These are phyloP conservation scores for Cryptophagus acutangulus DNA, from an alignment of 2,888 invertebrate species.

Conservation along the genomic window DNA sequence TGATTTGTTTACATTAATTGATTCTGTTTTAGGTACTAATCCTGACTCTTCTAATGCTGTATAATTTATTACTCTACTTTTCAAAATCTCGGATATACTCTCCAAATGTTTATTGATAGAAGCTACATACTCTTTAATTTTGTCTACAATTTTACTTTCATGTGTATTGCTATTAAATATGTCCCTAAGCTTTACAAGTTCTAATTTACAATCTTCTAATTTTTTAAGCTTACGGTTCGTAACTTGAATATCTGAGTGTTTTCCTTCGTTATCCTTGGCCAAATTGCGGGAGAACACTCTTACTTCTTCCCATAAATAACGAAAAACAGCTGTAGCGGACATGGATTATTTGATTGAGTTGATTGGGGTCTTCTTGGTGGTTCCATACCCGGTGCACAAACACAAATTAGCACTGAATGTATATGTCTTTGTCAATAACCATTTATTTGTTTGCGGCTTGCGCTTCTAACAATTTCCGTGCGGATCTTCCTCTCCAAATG, in stretches of 20 bases:
- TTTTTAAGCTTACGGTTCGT: neutral
- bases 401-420: no score
- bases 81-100: neutral
- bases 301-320: constrained; percentile 7
- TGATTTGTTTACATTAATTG: no score
- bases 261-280: no score
- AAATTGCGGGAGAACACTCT: no score
- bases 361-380: neutral
- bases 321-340: neutral
- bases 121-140: constrained; percentile 1
- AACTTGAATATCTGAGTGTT: no score
- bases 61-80: neutral
- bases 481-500: neutral
- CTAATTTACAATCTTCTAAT: constrained; percentile 1
- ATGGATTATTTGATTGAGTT: neutral
- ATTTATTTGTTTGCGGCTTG: neutral
- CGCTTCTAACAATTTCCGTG: constrained; percentile 2
- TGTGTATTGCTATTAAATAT: constrained; percentile 6
- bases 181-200: constrained; percentile 4
- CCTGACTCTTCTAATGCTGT: no score
- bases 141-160: constrained; percentile 4
- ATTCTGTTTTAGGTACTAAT: no score
- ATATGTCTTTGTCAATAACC: no score
- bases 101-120: neutral
- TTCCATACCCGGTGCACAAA: no score